Evolutionary conservation across 2,113 vertebrate genomes (phyloP).

Genomic region (Tragelaphus buxtoni): DNA sequence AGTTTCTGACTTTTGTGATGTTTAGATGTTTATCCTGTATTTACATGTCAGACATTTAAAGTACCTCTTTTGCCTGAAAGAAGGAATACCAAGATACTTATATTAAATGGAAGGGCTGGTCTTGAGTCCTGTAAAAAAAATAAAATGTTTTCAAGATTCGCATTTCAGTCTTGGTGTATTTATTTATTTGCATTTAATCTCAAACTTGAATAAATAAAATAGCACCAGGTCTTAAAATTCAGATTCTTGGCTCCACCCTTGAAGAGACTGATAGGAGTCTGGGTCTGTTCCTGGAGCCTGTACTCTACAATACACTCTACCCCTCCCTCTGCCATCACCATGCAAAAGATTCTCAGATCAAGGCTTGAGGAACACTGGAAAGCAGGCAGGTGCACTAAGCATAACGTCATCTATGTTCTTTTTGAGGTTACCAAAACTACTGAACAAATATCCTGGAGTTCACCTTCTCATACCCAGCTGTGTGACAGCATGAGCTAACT

Average conservation of each 20-base stretch:
- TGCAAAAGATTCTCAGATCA: neutral
- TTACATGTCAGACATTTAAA: neutral
- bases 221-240: neutral
- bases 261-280: neutral
- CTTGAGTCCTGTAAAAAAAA: neutral
- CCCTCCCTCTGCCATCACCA: neutral
- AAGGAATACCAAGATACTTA: neutral
- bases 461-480: neutral
- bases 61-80: neutral
- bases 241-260: neutral
- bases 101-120: neutral
- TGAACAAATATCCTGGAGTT: neutral
- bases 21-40: neutral
- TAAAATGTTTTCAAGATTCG: neutral
- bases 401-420: neutral
- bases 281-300: neutral
- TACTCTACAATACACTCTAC: neutral
- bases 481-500: neutral
- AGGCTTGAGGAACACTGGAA: neutral
- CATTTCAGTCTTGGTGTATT: neutral
- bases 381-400: neutral
- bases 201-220: neutral
- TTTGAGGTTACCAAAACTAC: neutral
- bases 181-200: neutral
- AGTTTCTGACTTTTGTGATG: neutral